These are phyloP conservation scores for Ficedula albicollis DNA, from an alignment of 2,797 vertebrate genomes.

Conservation along the genomic window DNA sequence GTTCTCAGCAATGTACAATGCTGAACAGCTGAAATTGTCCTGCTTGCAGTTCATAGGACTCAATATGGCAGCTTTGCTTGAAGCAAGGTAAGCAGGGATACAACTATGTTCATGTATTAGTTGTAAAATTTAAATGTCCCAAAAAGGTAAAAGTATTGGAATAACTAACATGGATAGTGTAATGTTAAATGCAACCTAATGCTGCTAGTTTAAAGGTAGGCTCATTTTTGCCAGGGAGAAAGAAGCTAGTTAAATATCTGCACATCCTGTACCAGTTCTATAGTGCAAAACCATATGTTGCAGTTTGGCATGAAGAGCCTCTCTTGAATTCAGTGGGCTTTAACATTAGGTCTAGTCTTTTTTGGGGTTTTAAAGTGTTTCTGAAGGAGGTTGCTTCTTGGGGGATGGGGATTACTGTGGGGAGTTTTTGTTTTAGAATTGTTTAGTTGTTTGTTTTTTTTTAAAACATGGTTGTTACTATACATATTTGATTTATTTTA, in stretches of 20 bases:
- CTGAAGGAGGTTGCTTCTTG: background rate
- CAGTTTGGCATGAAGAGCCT: background rate
- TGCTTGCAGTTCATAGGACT: slow-evolving; percentile 94
- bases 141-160: background rate
- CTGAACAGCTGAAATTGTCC: slow-evolving; percentile 92
- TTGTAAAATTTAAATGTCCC: background rate
- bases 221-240: background rate
- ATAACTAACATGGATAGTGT: background rate
- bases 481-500: background rate
- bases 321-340: background rate
- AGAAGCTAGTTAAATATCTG: background rate
- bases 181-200: background rate
- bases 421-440: background rate
- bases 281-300: background rate
- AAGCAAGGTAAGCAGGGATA: slow-evolving; percentile 84
- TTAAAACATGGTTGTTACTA: background rate
- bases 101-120: background rate
- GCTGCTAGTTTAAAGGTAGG: background rate
- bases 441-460: background rate
- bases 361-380: background rate
- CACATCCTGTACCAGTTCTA: background rate
- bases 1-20: slow-evolving; percentile 91
- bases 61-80: slow-evolving; percentile 93
- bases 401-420: background rate
- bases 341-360: background rate